These are phyloP conservation scores for Pogonocherus hispidulus DNA, from an alignment of 2,888 invertebrate species.

Conservation along the genomic window DNA sequence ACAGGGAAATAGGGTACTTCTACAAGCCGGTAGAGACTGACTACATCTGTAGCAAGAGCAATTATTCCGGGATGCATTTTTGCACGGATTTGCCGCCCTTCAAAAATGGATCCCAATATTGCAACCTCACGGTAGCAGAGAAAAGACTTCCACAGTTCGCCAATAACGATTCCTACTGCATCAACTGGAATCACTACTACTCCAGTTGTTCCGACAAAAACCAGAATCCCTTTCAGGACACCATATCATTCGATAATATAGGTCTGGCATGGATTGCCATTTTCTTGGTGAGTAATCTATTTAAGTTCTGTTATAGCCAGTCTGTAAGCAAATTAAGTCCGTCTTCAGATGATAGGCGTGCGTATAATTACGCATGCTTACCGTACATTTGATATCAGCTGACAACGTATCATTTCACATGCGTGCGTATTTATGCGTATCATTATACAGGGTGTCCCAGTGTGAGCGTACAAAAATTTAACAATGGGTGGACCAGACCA, in stretches of 20 bases:
- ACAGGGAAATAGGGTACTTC: slow-evolving; percentile 78
- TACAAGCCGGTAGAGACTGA: slow-evolving; percentile 89
- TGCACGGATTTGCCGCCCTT: slow-evolving; percentile 88
- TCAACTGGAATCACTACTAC: slow-evolving; percentile 99
- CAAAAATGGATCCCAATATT: slow-evolving; percentile 79
- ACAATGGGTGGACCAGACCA: no score
- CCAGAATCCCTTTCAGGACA: slow-evolving; percentile 98
- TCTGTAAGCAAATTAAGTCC: no score
- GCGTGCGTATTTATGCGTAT: no score
- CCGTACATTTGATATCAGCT: no score
- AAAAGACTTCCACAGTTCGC: slow-evolving; percentile 57
- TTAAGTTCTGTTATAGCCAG: no score
- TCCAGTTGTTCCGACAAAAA: slow-evolving; percentile 93
- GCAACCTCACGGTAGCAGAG: slow-evolving; percentile 77
- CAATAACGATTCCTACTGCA: slow-evolving; percentile 77
- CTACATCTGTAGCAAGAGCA: slow-evolving; percentile 95
- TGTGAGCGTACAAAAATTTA: no score
- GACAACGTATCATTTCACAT: no score
- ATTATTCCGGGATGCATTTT: slow-evolving; percentile 95
- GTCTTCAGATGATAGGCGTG: no score
- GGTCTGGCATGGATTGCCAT: slow-evolving; percentile 99
- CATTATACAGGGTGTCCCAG: no score
- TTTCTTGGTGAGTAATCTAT: slow-evolving; percentile 94
- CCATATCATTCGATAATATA: slow-evolving; percentile 99
- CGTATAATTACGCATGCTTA: no score